Conservation (phyloP, 2,797 vertebrate genomes). For the Paramormyrops hopkinsi region DNA sequence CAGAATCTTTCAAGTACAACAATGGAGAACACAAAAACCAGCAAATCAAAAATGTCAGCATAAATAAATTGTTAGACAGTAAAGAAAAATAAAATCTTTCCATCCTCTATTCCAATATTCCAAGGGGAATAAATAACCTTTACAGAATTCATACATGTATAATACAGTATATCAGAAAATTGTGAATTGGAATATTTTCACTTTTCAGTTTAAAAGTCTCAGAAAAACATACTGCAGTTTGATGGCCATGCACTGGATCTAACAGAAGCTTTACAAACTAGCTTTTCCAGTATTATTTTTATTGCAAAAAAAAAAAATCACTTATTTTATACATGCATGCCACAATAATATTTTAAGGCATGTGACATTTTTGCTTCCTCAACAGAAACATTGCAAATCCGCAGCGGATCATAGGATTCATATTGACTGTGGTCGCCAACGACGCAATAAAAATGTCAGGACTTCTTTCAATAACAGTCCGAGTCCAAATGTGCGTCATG, state of each 20-base stretch:
- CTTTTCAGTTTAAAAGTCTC: background rate
- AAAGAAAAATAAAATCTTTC: background rate
- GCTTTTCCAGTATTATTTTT: background rate
- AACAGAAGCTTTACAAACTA: background rate
- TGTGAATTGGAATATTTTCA: background rate
- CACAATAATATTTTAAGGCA: constrained; percentile 10
- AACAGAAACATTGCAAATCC: constrained; percentile 6
- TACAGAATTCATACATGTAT: background rate
- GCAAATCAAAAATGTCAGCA: background rate
- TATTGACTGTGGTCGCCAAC: background rate
- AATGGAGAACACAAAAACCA: background rate
- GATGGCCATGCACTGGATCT: background rate
- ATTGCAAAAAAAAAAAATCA: background rate
- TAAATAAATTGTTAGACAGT: background rate
- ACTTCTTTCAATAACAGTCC: constrained; percentile 10
- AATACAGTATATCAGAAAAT: background rate
- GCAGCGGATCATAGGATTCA: background rate
- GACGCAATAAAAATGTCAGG: background rate
- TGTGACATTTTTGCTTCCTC: constrained; percentile 10
- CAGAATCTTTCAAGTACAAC: background rate
- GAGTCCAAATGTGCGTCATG: background rate
- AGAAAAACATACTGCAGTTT: background rate
- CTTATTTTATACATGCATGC: background rate
- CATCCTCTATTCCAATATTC: background rate
- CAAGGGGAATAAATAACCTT: background rate